Evolutionary conservation across 2,888 invertebrate genomes (phyloP).

Genomic region (Pheosia tremula): DNA sequence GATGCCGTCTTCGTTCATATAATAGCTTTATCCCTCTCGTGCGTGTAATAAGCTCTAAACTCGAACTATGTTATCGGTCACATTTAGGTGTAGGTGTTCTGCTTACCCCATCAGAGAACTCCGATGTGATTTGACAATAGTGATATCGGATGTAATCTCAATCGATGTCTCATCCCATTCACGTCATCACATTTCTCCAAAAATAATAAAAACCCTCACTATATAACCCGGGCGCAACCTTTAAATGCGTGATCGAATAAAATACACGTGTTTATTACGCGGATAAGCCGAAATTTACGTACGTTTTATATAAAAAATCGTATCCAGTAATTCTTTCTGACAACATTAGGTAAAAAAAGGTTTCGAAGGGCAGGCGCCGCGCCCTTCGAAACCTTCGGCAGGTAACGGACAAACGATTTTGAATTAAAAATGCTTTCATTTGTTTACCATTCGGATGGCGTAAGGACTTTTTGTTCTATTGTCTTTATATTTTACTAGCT

Average conservation of each 20-base stretch:
- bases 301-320: constrained; percentile 20
- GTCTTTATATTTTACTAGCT: constrained; percentile 4
- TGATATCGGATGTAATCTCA: not conserved
- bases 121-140: no score
- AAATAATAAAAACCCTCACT: not conserved
- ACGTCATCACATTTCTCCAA: not conserved
- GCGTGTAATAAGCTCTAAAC: no score
- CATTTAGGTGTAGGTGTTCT: no score
- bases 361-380: constrained; percentile 19
- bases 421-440: constrained; percentile 52
- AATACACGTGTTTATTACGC: constrained; percentile 25
- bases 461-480: constrained; percentile 24
- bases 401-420: constrained; percentile 40
- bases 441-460: constrained; percentile 38
- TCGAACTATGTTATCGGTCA: no score
- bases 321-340: constrained; percentile 31
- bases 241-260: constrained; percentile 18
- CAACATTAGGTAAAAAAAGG: constrained; percentile 23
- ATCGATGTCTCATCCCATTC: not conserved
- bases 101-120: no score
- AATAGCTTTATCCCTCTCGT: no score
- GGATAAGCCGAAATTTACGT: constrained; percentile 24
- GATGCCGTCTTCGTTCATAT: no score
- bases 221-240: not conserved
- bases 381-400: constrained; percentile 31